phyloP scores from a whole-genome alignment of 1,140 invertebrate genomes.

The Octopus sinensis region DNA sequence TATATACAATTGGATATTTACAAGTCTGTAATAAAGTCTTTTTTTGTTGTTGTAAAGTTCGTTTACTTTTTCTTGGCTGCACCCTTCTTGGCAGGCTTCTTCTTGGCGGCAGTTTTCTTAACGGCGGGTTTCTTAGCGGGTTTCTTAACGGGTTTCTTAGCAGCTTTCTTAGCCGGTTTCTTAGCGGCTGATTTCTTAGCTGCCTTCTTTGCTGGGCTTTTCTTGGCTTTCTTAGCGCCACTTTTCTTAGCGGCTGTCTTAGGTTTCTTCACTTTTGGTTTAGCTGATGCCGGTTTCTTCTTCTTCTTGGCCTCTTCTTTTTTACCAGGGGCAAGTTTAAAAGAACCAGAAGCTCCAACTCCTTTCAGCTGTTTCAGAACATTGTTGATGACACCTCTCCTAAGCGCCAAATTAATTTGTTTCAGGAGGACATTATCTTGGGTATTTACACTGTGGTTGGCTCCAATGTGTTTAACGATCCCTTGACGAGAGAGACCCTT shows the following conservation, averaged over 20 bases:
- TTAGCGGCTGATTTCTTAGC: background rate
- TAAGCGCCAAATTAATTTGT: slow-evolving; percentile 46
- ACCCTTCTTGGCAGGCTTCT: no score
- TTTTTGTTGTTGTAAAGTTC: no score
- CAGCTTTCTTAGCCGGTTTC: background rate
- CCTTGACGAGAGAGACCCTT: slow-evolving; percentile 51
- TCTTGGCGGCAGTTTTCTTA: no score
- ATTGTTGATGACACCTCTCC: slow-evolving; percentile 39
- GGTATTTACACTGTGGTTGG: slow-evolving; percentile 52
- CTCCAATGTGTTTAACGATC: slow-evolving; percentile 54
- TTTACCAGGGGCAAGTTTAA: slow-evolving; percentile 33
- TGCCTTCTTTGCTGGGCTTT: slow-evolving; percentile 28
- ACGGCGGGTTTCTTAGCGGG: background rate
- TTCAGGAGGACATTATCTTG: slow-evolving; percentile 42
- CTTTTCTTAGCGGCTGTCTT: slow-evolving; percentile 27
- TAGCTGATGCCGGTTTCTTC: slow-evolving; percentile 20
- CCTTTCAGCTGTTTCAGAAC: slow-evolving; percentile 51
- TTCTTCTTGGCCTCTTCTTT: slow-evolving; percentile 42
- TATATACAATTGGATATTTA: no score
- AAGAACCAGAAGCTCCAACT: slow-evolving; percentile 53
- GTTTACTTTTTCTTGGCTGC: no score
- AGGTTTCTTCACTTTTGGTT: slow-evolving; percentile 26
- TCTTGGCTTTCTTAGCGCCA: slow-evolving; percentile 29
- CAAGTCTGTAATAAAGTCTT: no score
- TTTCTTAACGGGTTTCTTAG: slow-evolving; percentile 6